phyloP scores from a whole-genome alignment of 2,888 invertebrate genomes.

The Acanthacorydalis orientalis region DNA sequence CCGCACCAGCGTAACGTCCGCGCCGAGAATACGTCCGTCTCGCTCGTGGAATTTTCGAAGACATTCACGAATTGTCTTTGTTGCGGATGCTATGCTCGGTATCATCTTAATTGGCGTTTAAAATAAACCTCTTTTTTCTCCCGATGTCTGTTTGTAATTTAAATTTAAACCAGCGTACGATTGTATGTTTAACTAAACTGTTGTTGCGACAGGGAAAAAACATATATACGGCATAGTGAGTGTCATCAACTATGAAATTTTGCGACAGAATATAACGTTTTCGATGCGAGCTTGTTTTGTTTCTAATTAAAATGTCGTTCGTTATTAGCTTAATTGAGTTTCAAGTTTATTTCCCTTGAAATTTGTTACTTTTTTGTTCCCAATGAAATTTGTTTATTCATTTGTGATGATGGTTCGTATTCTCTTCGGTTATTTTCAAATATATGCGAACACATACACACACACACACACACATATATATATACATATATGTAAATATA shows the following conservation, averaged over 20 bases:
- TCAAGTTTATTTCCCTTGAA: not conserved
- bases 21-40: not conserved
- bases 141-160: conserved; percentile 18
- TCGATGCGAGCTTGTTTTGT: no score
- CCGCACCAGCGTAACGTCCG: no score
- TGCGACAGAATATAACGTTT: no score
- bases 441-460: not conserved
- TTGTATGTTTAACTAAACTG: not conserved
- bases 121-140: conserved; percentile 15
- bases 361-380: not conserved
- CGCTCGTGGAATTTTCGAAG: conserved; percentile 5
- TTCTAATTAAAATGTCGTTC: no score
- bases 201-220: not conserved
- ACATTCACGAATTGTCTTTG: not conserved
- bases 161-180: conserved; percentile 15
- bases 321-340: no score
- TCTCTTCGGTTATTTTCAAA: not conserved
- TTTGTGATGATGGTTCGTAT: not conserved
- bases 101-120: conserved; percentile 22
- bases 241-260: not conserved
- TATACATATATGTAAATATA: conserved; percentile 1
- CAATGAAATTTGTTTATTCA: not conserved
- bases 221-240: not conserved
- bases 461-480: not conserved
- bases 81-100: conserved; percentile 15